These are phyloP conservation scores for Lepidocyrtinus sp. DNA, from an alignment of 2,888 invertebrate genomes.

Conservation along the genomic window DNA sequence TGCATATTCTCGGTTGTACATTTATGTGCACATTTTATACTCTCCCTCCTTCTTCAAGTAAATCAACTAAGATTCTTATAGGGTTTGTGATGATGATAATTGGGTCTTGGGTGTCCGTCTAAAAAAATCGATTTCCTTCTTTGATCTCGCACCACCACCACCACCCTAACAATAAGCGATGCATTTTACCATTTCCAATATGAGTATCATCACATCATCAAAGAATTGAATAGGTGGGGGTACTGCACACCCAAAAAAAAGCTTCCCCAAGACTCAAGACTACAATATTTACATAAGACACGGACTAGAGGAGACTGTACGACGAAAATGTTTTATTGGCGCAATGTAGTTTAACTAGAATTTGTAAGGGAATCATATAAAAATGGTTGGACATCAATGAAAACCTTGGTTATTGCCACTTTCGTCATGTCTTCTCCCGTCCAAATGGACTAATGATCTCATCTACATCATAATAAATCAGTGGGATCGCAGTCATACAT, in stretches of 20 bases:
- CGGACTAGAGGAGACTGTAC: not conserved
- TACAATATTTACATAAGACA: too few relatives aligned
- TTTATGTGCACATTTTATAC: constrained; percentile 27
- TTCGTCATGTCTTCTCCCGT: constrained; percentile 34
- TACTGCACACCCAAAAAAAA: not conserved
- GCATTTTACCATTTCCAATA: too few relatives aligned
- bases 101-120: constrained; percentile 61
- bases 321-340: constrained; percentile 1
- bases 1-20: constrained; percentile 17
- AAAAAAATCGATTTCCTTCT: constrained; percentile 60
- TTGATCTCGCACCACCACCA: constrained; percentile 38
- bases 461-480: constrained; percentile 61
- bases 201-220: constrained; percentile 37
- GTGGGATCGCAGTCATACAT: constrained; percentile 23
- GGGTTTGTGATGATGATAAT: constrained; percentile 60
- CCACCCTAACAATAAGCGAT: not conserved
- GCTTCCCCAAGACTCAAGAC: not conserved
- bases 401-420: constrained; percentile 40
- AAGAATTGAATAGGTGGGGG: not conserved
- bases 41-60: constrained; percentile 2
- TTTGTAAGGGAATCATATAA: constrained; percentile 1
- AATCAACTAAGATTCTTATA: not conserved
- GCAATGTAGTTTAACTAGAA: constrained; percentile 6
- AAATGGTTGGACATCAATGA: constrained; percentile 25
- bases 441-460: constrained; percentile 54